A percentile compares a stretch with the other conserved stretches of the same genome.
phyloP scores from a whole-genome alignment of 2,113 vertebrate species.

The Upupa epops region DNA sequence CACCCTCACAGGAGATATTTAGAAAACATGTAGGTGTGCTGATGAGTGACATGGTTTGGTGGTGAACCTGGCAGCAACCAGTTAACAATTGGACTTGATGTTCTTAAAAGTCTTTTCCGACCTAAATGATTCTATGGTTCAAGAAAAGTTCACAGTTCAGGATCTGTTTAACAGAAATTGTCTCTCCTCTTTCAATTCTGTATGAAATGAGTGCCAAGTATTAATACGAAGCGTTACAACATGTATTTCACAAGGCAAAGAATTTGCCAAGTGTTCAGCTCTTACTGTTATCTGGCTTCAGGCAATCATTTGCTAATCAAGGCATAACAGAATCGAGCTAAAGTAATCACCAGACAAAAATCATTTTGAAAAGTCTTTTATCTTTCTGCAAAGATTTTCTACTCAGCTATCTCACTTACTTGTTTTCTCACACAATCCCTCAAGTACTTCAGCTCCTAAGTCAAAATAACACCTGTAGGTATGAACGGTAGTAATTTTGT shows the following conservation, averaged over 20 bases:
- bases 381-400: neutral
- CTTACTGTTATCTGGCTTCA: neutral
- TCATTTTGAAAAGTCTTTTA: neutral
- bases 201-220: neutral
- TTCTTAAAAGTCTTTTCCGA: neutral
- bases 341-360: neutral
- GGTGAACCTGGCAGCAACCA: neutral
- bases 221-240: neutral
- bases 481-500: neutral
- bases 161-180: neutral
- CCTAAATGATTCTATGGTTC: neutral
- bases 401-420: neutral
- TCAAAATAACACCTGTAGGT: neutral
- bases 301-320: neutral
- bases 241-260: neutral
- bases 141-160: neutral
- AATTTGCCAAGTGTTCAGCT: neutral
- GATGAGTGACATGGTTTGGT: neutral
- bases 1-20: neutral
- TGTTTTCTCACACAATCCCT: neutral
- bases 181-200: neutral
- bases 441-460: neutral
- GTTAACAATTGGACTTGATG: neutral
- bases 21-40: neutral
- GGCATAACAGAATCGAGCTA: neutral